A percentile compares a stretch with the other conserved stretches of the same genome.
phyloP scores from a whole-genome alignment of 2,113 vertebrate genomes.

The Notarius lentiginosus region DNA sequence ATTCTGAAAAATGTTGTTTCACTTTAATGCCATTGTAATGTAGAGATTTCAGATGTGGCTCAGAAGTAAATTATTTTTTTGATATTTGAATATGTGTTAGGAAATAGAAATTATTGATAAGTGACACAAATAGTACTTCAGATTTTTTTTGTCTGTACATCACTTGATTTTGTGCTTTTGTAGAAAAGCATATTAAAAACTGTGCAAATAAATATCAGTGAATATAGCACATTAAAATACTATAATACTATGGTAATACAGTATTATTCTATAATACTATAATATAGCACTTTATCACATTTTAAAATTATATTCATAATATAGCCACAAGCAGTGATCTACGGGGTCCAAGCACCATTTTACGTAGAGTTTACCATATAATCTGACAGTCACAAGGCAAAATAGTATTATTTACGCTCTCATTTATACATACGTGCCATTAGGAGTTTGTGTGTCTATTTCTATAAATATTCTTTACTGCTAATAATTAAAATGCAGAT shows the following conservation, averaged over 20 bases:
- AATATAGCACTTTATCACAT: not conserved
- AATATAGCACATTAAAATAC: no score
- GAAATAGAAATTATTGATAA: not conserved
- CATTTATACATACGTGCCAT: not conserved
- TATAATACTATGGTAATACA: no score
- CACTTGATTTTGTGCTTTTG: not conserved
- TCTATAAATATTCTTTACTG: not conserved
- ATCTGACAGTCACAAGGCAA: not conserved
- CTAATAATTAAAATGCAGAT: not conserved
- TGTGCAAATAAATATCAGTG: not conserved
- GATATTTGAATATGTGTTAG: not conserved
- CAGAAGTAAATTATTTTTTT: not conserved
- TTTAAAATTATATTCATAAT: not conserved
- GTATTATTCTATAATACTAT: no score
- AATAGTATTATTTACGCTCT: not conserved
- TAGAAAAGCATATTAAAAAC: not conserved
- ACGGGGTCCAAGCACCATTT: not conserved
- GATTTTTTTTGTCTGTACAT: not conserved
- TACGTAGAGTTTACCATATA: not conserved
- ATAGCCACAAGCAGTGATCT: not conserved
- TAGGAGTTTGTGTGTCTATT: not conserved
- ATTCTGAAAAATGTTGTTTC: not conserved
- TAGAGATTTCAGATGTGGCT: not conserved
- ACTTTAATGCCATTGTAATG: not conserved
- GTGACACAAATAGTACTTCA: not conserved